phyloP scores from a whole-genome alignment of 2,888 invertebrate genomes.

The Agrochola litura region DNA sequence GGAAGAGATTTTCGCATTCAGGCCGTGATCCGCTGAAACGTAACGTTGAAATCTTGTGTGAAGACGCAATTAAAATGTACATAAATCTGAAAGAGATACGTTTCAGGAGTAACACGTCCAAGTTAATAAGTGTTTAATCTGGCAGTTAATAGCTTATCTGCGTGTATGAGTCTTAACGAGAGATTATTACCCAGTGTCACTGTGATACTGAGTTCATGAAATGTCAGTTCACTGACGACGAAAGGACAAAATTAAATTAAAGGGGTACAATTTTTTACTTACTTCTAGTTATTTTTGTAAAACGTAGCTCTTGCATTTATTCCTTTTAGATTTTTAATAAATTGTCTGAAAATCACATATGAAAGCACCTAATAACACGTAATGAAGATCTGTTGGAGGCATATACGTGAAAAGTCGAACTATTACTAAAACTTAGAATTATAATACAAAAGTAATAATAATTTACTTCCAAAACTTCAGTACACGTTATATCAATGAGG shows the following conservation, averaged over 20 bases:
- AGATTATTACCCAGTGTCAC: conserved; percentile 26
- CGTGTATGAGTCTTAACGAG: conserved; percentile 37
- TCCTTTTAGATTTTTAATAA: not conserved
- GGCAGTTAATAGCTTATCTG: conserved; percentile 72
- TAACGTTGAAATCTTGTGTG: conserved; percentile 85
- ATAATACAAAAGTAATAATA: not conserved
- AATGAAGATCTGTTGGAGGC: not conserved
- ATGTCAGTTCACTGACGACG: conserved; percentile 5
- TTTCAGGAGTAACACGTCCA: conserved; percentile 75
- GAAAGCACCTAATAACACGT: not conserved
- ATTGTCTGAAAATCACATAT: not conserved
- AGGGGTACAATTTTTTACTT: not conserved
- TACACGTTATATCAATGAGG: too few relatives aligned
- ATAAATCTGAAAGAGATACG: conserved; percentile 84
- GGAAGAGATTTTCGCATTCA: conserved; percentile 82
- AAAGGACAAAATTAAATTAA: not conserved
- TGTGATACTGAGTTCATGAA: conserved; percentile 27
- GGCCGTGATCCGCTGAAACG: conserved; percentile 76
- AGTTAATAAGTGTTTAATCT: conserved; percentile 81
- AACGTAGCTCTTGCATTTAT: not conserved
- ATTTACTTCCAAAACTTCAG: too few relatives aligned
- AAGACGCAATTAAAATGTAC: conserved; percentile 89
- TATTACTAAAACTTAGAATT: not conserved
- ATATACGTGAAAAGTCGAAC: not conserved
- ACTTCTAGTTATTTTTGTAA: not conserved